phyloP scores from a whole-genome alignment of 2,888 invertebrate genomes.

The Caenorhabditis angaria region DNA sequence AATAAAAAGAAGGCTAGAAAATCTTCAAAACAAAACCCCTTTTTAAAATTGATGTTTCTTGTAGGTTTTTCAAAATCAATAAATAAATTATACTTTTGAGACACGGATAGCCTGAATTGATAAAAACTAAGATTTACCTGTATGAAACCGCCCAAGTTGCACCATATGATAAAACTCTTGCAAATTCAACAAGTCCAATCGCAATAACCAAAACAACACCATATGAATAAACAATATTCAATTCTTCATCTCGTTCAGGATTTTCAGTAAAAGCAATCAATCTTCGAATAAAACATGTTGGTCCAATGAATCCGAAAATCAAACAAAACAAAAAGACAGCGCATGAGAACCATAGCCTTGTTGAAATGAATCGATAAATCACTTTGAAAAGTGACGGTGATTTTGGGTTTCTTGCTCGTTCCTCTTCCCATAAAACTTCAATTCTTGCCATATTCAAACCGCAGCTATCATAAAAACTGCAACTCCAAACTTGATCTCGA shows the following conservation, averaged over 20 bases:
- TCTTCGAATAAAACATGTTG: constrained; percentile 69
- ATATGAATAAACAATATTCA: constrained; percentile 28
- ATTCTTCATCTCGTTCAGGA: constrained; percentile 42
- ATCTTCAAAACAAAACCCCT: too few species aligned
- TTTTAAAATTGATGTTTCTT: too few species aligned
- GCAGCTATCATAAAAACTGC: constrained; percentile 72
- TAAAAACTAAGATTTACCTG: constrained; percentile 28
- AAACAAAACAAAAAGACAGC: constrained; percentile 68
- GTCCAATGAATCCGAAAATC: constrained; percentile 71
- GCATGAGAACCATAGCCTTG: constrained; percentile 70
- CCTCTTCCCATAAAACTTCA: constrained; percentile 73
- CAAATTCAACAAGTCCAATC: constrained; percentile 65
- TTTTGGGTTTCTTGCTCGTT: constrained; percentile 63
- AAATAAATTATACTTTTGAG: background rate
- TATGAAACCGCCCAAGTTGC: constrained; percentile 73
- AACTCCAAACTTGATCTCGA: constrained; percentile 65
- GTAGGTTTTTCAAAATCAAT: constrained; percentile 3
- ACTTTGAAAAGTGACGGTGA: constrained; percentile 61
- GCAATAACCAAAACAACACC: constrained; percentile 28
- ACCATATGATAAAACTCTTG: constrained; percentile 73
- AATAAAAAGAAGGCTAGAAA: too few species aligned
- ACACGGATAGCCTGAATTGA: too few species aligned
- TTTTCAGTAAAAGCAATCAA: constrained; percentile 68
- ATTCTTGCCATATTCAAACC: constrained; percentile 73
- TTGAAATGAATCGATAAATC: constrained; percentile 66